Conservation (phyloP, 2,797 vertebrate species). For the Telmatherina bonti region DNA sequence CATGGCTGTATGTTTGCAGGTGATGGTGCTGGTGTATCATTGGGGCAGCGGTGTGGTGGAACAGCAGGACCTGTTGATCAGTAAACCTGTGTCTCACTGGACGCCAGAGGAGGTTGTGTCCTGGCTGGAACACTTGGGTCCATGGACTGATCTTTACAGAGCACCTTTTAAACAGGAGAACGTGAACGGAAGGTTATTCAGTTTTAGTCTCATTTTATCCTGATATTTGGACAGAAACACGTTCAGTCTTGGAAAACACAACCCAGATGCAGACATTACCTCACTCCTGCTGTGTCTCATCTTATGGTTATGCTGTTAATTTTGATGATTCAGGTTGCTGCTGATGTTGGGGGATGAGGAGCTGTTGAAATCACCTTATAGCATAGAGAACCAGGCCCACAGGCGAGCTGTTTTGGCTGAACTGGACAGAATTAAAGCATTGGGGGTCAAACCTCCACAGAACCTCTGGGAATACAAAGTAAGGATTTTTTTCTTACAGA, state of each 20-base stretch:
- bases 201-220: background rate
- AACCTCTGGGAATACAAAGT: conserved; percentile 99
- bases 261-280: too few relatives aligned
- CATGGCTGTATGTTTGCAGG: conserved; percentile 77
- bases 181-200: conserved; percentile 93
- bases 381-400: conserved; percentile 88
- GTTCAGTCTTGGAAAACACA: background rate
- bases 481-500: background rate
- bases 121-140: conserved; percentile 92
- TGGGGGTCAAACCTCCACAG: conserved; percentile 92
- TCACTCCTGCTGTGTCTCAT: background rate
- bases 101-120: conserved; percentile 88
- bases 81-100: conserved; percentile 91
- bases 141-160: conserved; percentile 90
- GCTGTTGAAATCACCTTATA: conserved; percentile 85
- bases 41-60: conserved; percentile 90
- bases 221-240: background rate
- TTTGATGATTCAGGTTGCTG: conserved; percentile 82
- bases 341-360: conserved; percentile 91
- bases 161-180: conserved; percentile 88
- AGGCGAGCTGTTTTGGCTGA: conserved; percentile 87
- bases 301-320: background rate
- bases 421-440: conserved; percentile 87
- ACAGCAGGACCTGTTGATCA: conserved; percentile 86
- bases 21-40: conserved; percentile 91